Conservation (phyloP, 2,113 vertebrate species). For the Lophochroa leadbeateri region DNA sequence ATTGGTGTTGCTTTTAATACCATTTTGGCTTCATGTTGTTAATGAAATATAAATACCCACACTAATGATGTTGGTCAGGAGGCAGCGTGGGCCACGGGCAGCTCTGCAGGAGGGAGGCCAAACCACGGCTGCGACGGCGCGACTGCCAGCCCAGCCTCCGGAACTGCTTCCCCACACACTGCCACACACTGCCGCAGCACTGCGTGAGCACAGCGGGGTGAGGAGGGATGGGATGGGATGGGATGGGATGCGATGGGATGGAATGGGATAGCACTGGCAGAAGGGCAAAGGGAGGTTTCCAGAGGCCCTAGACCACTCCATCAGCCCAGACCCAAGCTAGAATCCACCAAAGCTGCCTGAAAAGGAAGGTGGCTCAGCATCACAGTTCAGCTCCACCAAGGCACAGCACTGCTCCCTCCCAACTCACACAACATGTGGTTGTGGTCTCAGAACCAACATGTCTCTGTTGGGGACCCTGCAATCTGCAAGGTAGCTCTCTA, state of each 20-base stretch:
- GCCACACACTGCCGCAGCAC: background rate
- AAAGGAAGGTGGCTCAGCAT: background rate
- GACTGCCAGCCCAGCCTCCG: slow-evolving; percentile 26
- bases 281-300: background rate
- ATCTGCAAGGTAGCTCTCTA: background rate
- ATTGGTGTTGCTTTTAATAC: slow-evolving; percentile 85
- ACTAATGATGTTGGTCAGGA: slow-evolving; percentile 86
- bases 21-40: slow-evolving; percentile 84
- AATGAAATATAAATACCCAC: slow-evolving; percentile 87
- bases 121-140: slow-evolving; percentile 42
- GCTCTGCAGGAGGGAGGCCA: slow-evolving; percentile 74
- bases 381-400: background rate
- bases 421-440: no score
- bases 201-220: background rate
- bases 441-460: background rate
- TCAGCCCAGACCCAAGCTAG: background rate
- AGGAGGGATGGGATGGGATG: background rate
- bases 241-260: background rate
- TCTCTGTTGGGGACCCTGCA: background rate
- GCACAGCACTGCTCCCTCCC: background rate
- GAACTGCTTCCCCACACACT: slow-evolving; percentile 28
- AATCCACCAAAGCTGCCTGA: background rate
- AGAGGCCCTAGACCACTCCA: background rate
- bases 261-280: background rate
- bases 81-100: slow-evolving; percentile 77